A percentile compares a stretch with the other conserved stretches of the same genome.
Conservation (phyloP, 2,113 vertebrate species). For the Brienomyrus brachyistius region DNA sequence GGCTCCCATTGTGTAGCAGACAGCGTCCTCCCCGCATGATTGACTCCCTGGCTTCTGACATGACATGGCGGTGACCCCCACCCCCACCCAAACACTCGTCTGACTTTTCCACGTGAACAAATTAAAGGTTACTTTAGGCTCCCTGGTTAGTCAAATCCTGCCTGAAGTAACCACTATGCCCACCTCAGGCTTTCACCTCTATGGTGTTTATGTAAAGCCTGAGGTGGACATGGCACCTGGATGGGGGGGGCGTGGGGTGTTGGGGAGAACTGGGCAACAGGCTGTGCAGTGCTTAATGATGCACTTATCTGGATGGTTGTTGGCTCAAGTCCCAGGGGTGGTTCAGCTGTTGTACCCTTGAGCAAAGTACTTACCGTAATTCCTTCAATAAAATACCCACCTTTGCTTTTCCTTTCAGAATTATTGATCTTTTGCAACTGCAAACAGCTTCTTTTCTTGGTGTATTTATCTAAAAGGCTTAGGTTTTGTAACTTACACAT, state of each 20-base stretch:
- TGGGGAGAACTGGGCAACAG: background rate
- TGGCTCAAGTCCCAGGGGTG: background rate
- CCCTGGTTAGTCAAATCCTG: background rate
- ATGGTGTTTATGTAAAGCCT: constrained; percentile 14
- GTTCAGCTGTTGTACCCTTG: background rate
- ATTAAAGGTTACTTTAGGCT: background rate
- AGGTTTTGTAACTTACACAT: background rate
- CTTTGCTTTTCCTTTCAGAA: background rate
- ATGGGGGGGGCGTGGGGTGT: background rate
- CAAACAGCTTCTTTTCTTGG: background rate
- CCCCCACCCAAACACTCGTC: background rate
- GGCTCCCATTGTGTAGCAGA: constrained; percentile 8
- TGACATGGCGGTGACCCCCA: background rate
- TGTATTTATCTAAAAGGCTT: background rate
- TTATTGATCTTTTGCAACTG: background rate
- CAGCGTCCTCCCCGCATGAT: constrained; percentile 9
- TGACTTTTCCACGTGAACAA: background rate
- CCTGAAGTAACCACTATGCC: background rate
- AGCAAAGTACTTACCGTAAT: background rate
- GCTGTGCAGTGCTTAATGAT: background rate
- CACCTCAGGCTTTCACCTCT: background rate
- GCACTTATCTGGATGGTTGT: background rate
- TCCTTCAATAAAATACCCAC: background rate
- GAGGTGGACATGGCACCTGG: background rate
- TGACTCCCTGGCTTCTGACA: constrained; percentile 13